These are phyloP conservation scores for Hemiscyllium ocellatum DNA, from an alignment of 2,113 vertebrate species.

Conservation along the genomic window DNA sequence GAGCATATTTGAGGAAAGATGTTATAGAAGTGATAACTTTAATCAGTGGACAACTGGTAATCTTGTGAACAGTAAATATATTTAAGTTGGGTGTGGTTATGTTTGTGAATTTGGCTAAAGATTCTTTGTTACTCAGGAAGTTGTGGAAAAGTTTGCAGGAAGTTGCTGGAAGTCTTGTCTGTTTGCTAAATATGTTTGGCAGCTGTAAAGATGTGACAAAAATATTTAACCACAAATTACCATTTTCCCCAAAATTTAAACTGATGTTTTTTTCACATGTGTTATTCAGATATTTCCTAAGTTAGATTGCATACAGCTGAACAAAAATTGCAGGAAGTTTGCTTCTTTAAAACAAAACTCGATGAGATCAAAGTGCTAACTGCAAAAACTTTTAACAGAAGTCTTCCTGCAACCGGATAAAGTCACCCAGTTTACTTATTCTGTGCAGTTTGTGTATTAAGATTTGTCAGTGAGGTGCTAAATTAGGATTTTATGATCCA, in stretches of 20 bases:
- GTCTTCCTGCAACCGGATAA: constrained; percentile 48
- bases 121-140: constrained; percentile 1
- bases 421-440: neutral
- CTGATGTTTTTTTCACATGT: constrained; percentile 7
- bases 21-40: neutral
- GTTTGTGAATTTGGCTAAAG: constrained; percentile 5
- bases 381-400: constrained; percentile 40
- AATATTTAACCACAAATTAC: constrained; percentile 7
- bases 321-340: constrained; percentile 35
- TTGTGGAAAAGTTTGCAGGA: neutral
- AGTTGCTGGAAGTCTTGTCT: neutral
- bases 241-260: neutral
- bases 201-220: neutral
- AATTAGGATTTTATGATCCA: constrained; percentile 16
- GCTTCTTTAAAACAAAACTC: constrained; percentile 26
- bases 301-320: neutral
- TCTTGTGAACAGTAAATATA: neutral
- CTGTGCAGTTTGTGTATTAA: neutral
- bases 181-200: neutral
- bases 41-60: neutral
- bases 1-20: neutral
- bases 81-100: constrained; percentile 7
- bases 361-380: constrained; percentile 44
- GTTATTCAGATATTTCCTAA: neutral
- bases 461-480: neutral